Evolutionary conservation across 2,113 vertebrate genomes (phyloP), one percentile per base, ranked within the genome.

Genomic region (Centropristis striata): DNA sequence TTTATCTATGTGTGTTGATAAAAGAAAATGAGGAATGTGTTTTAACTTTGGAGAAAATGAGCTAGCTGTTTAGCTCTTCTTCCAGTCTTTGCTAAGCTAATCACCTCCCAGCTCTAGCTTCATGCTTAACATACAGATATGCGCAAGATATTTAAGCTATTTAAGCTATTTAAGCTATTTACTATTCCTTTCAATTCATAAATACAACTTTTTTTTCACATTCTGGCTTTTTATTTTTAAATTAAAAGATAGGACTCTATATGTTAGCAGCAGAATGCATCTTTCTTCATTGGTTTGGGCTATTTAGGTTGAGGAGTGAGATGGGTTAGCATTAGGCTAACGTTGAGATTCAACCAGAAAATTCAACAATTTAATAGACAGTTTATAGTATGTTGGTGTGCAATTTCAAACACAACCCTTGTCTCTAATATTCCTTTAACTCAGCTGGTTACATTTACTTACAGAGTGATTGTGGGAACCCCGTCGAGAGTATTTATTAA

Each of bases 401-500:
- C n/a, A n/a, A n/a, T n/a, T n/a, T n/a, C n/a, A n/a, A n/a, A n/a
- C n/a, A n/a, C n/a, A n/a, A n/a, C n/a, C n/a, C n/a, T n/a, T n/a
- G n/a, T 42, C 41, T 42, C 5, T 42, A 18, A 32, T 2, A 8
- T 60, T 32, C 32, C 27, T n/a, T 39, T 9, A 18, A 28, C 5
- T 27, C 49, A 12, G 39, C 16, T 0, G 1, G 4, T 32, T 23
- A 8, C 50, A 28, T 7, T 67, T 15, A 44, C 18, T 68, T 5
- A 10, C 27, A 20, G 2, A 46, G 39, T 14, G 53, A 60, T 21
- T 59, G 9, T 42, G 65, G 59, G 47, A 69, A 61, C 5, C 16
- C 49, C 55, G 13, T 63, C 23, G 1, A 32, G 32, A 20, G 4
- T 42, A 55, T 72, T 54, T 51, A 67, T 72, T 39, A 74, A 53